Conservation (phyloP, 2,113 vertebrate genomes). For the Tamias sibiricus region DNA sequence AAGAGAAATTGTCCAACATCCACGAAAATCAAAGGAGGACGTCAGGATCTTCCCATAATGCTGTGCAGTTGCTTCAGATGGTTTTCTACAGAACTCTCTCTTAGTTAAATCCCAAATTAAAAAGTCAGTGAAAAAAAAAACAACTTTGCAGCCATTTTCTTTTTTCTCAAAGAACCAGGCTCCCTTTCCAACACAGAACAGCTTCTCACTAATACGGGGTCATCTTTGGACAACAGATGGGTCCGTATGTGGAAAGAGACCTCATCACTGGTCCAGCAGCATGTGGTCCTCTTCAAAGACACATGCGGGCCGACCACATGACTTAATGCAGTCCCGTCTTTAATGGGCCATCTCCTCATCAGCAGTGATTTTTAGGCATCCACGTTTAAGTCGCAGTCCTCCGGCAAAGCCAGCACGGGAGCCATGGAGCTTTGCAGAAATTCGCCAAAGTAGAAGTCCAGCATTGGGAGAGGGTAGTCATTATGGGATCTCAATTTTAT, state of each 20-base stretch:
- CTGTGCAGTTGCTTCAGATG: not conserved
- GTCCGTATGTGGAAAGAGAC: not conserved
- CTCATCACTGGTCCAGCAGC: not conserved
- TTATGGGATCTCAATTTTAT: conserved; percentile 49
- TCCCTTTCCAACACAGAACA: not conserved
- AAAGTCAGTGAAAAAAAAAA: not conserved
- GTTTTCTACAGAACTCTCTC: not conserved
- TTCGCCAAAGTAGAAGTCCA: conserved; percentile 18
- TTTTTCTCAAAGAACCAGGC: not conserved
- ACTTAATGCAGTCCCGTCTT: not conserved
- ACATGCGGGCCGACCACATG: not conserved
- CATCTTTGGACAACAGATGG: conserved; percentile 30
- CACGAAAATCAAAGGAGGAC: not conserved
- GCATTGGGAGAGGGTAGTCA: not conserved
- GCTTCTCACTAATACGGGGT: not conserved
- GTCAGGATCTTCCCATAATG: not conserved
- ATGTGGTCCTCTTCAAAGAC: not conserved
- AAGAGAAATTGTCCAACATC: not conserved
- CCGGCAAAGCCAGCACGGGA: not conserved
- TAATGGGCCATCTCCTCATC: not conserved
- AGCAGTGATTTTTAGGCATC: not conserved
- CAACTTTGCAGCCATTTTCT: not conserved
- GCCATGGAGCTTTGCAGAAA: not conserved
- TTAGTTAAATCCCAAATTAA: not conserved
- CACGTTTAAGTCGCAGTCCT: not conserved